These are phyloP conservation scores for Nothobranchius furzeri DNA, from an alignment of 2,113 vertebrate species.

Conservation along the genomic window DNA sequence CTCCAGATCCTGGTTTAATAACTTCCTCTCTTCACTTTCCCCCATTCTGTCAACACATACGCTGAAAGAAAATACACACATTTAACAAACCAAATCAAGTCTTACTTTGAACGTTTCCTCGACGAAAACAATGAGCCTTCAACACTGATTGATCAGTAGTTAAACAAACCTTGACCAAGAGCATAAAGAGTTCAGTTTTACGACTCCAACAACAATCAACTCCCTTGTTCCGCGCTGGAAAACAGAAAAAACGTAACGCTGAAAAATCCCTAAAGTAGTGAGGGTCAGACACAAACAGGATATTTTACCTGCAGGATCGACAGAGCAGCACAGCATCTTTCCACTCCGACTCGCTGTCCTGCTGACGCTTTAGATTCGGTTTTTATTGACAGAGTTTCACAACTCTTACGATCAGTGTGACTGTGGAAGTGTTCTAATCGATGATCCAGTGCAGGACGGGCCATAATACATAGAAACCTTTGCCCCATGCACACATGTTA, in stretches of 20 bases:
- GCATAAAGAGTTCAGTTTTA: neutral
- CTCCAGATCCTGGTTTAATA: constrained; percentile 86
- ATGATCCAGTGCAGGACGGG: neutral
- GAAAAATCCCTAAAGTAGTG: neutral
- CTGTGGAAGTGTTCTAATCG: neutral
- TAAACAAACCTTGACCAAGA: neutral
- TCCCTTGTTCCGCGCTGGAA: neutral
- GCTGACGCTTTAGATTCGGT: neutral
- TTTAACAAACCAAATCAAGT: neutral
- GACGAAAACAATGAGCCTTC: neutral
- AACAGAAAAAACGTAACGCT: neutral
- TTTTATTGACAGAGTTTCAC: neutral
- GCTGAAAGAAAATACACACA: constrained; percentile 20
- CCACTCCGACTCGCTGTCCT: neutral
- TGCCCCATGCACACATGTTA: constrained; percentile 18
- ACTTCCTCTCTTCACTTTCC: constrained; percentile 79
- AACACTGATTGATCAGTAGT: no score
- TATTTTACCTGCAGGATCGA: neutral
- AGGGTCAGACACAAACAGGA: no score
- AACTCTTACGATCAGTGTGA: neutral
- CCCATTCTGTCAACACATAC: constrained; percentile 79
- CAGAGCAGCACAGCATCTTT: neutral
- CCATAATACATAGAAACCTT: constrained; percentile 34
- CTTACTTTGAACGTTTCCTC: neutral
- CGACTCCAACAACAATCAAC: neutral